A percentile compares a stretch with the other conserved stretches of the same genome.
phyloP scores from a whole-genome alignment of 1,140 invertebrate species.

The Neuroterus valhalla region DNA sequence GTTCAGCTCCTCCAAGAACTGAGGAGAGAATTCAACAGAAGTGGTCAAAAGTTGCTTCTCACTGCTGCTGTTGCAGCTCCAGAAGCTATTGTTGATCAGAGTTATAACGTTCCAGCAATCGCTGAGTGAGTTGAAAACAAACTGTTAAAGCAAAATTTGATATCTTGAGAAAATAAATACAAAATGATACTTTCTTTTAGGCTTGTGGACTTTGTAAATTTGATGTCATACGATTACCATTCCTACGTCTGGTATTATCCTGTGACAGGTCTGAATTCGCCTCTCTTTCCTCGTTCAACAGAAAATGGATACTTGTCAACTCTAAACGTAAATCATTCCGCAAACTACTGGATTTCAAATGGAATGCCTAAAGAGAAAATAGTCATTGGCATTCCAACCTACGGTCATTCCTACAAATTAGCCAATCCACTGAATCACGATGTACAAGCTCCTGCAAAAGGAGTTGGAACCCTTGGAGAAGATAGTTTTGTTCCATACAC shows the following conservation, averaged over 20 bases:
- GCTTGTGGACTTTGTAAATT: slow-evolving; percentile 87
- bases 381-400: slow-evolving; percentile 91
- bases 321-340: slow-evolving; percentile 89
- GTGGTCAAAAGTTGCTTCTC: slow-evolving; percentile 78
- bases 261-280: slow-evolving; percentile 89
- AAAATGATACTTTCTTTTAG: slow-evolving; percentile 67
- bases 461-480: slow-evolving; percentile 79
- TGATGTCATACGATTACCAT: slow-evolving; percentile 95
- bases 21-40: slow-evolving; percentile 78
- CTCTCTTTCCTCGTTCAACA: slow-evolving; percentile 78
- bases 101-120: slow-evolving; percentile 85
- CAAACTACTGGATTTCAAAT: slow-evolving; percentile 85
- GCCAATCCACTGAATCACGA: slow-evolving; percentile 80
- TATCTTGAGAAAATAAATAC: background rate
- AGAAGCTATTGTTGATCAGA: slow-evolving; percentile 81
- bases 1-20: slow-evolving; percentile 83
- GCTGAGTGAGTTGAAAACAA: slow-evolving; percentile 77
- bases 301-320: slow-evolving; percentile 82
- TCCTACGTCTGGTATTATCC: slow-evolving; percentile 85
- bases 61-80: slow-evolving; percentile 87
- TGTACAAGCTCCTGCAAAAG: slow-evolving; percentile 82
- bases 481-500: slow-evolving; percentile 84
- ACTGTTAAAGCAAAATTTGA: slow-evolving; percentile 1
- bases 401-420: slow-evolving; percentile 88
- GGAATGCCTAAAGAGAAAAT: slow-evolving; percentile 91